A percentile compares a stretch with the other conserved stretches of the same genome.
phyloP scores from a whole-genome alignment of 64 coral and sea anemone species.

The Orbicella faveolata region DNA sequence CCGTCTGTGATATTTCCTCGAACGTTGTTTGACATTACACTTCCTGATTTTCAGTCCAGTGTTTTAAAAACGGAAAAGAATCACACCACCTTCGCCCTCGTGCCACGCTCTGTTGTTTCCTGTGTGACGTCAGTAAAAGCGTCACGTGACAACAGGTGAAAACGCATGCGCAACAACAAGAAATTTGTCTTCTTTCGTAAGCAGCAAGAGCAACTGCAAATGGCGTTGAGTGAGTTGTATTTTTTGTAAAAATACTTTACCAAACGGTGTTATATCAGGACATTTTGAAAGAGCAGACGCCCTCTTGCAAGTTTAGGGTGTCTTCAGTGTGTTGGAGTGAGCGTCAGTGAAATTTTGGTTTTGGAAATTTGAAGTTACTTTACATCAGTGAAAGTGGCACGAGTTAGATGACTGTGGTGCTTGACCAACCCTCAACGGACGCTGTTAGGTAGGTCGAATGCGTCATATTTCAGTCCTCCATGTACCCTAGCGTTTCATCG shows the following conservation, averaged over 20 bases:
- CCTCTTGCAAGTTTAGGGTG: slow-evolving; percentile 12
- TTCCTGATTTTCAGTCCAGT: slow-evolving; percentile 12
- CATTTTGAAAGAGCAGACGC: slow-evolving; percentile 18
- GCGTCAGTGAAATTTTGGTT: slow-evolving; percentile 15
- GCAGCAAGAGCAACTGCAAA: slow-evolving; percentile 37
- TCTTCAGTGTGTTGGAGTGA: neutral
- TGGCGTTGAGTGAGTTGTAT: slow-evolving; percentile 30
- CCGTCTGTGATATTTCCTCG: slow-evolving; percentile 12
- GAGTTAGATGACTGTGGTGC: slow-evolving; percentile 54
- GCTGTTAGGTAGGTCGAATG: slow-evolving; percentile 37
- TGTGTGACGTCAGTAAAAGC: slow-evolving; percentile 59
- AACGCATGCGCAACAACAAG: slow-evolving; percentile 29
- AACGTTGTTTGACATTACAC: neutral
- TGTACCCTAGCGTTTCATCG: neutral
- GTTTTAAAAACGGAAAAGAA: slow-evolving; percentile 23
- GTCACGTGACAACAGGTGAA: slow-evolving; percentile 60
- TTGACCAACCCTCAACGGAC: slow-evolving; percentile 36
- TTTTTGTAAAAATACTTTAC: slow-evolving; percentile 28
- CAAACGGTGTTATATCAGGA: slow-evolving; percentile 18
- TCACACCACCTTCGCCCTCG: slow-evolving; percentile 25
- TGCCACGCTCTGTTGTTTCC: slow-evolving; percentile 61
- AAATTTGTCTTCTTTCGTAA: slow-evolving; percentile 32
- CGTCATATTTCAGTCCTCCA: neutral
- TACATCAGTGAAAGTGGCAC: slow-evolving; percentile 9
- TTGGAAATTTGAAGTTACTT: slow-evolving; percentile 36